Percentiles rank a stretch among this genome's conserved stretches.
Evolutionary conservation across 2,888 invertebrate species (phyloP).

Genomic region (Zelleria hepariella): DNA sequence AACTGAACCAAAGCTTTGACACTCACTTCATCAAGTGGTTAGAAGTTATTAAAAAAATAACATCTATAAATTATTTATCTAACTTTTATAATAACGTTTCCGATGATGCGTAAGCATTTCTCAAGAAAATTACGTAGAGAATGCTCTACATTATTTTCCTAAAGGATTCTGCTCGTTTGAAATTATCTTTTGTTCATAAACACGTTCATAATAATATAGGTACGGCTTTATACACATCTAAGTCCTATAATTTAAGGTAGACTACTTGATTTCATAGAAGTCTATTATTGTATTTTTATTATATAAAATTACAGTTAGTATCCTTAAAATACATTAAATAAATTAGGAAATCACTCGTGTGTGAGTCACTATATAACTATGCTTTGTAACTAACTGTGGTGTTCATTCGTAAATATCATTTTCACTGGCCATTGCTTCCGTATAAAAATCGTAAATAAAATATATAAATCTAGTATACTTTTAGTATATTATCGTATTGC

Average conservation of each 20-base stretch:
- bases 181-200: background rate
- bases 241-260: constrained; percentile 11
- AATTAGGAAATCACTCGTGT: constrained; percentile 49
- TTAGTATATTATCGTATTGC: no score
- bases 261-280: constrained; percentile 40
- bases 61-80: no score
- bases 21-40: no score
- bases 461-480: no score
- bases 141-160: no score
- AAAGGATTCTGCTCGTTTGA: background rate
- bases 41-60: no score
- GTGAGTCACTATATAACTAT: constrained; percentile 51
- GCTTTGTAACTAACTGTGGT: constrained; percentile 63
- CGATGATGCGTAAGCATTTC: no score
- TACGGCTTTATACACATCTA: constrained; percentile 3
- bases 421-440: constrained; percentile 39
- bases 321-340: constrained; percentile 34
- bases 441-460: constrained; percentile 16
- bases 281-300: constrained; percentile 53
- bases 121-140: no score
- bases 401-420: constrained; percentile 65
- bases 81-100: no score
- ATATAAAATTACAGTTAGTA: constrained; percentile 39
- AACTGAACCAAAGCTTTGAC: no score
- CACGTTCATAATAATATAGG: background rate